Evolutionary conservation across 1,140 invertebrate genomes (phyloP).

Genomic region (Diorhabda elongata): DNA sequence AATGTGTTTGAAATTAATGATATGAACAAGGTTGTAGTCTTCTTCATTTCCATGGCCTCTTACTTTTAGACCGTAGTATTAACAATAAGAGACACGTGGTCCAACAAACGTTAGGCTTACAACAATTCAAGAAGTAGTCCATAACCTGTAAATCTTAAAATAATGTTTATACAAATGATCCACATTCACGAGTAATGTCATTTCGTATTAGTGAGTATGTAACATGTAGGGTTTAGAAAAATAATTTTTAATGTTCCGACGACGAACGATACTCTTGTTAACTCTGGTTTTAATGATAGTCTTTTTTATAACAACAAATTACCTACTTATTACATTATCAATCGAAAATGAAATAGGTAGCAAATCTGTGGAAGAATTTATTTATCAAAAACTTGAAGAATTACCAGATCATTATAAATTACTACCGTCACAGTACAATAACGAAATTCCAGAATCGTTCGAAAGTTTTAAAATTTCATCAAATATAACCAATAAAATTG

Average conservation of each 20-base stretch:
- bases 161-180: background rate
- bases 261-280: conserved; percentile 12
- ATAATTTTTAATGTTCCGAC: conserved; percentile 18
- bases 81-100: background rate
- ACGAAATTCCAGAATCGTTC: conserved; percentile 28
- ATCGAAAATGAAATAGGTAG: conserved; percentile 19
- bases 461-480: conserved; percentile 12
- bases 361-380: conserved; percentile 18
- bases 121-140: background rate
- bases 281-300: conserved; percentile 10
- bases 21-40: background rate
- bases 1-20: background rate
- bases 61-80: background rate
- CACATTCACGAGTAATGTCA: background rate
- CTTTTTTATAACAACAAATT: conserved; percentile 23
- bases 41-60: background rate
- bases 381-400: conserved; percentile 20
- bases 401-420: conserved; percentile 18
- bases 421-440: conserved; percentile 10
- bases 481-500: conserved; percentile 17
- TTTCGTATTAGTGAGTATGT: background rate
- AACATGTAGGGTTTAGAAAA: background rate
- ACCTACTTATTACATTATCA: conserved; percentile 17
- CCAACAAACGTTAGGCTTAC: background rate
- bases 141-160: background rate